These are phyloP conservation scores for Acanthurus tractus DNA, from an alignment of 2,797 vertebrate species.

Conservation along the genomic window DNA sequence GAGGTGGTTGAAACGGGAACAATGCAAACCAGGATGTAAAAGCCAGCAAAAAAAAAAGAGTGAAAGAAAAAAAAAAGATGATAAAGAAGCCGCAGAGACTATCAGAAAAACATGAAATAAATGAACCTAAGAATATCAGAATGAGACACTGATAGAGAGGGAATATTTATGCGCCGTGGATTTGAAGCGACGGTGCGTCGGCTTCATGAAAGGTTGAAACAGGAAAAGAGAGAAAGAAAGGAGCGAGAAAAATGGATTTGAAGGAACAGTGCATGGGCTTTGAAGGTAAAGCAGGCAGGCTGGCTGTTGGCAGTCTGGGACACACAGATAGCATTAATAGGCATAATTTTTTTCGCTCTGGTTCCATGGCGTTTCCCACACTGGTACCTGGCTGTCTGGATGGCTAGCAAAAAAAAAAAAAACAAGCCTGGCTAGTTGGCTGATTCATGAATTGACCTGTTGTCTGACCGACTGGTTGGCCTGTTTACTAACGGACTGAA, in stretches of 20 bases:
- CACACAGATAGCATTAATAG: constrained; percentile 44
- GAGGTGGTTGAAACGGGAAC: neutral
- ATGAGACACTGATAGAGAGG: neutral
- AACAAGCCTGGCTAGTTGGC: neutral
- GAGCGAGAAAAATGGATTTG: constrained; percentile 26
- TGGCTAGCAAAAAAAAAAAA: neutral
- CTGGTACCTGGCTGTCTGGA: constrained; percentile 19
- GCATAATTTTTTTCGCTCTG: constrained; percentile 21
- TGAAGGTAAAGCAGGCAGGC: constrained; percentile 40
- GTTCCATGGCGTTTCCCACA: constrained; percentile 2
- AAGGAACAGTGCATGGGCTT: constrained; percentile 32
- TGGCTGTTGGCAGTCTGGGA: constrained; percentile 30
- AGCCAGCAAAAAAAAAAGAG: neutral
- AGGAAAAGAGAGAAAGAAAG: constrained; percentile 18
- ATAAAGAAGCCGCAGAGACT: neutral
- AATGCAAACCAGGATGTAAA: neutral
- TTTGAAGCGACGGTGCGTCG: constrained; percentile 21
- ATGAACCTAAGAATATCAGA: constrained; percentile 14
- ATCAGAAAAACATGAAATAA: constrained; percentile 5
- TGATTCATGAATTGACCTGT: neutral
- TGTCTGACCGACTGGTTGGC: neutral
- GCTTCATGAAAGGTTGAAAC: constrained; percentile 33
- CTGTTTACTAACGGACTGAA: constrained; percentile 2
- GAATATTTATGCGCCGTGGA: neutral
- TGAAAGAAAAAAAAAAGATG: neutral